phyloP scores from a whole-genome alignment of 1,140 invertebrate species.

The Nylanderia fulva region DNA sequence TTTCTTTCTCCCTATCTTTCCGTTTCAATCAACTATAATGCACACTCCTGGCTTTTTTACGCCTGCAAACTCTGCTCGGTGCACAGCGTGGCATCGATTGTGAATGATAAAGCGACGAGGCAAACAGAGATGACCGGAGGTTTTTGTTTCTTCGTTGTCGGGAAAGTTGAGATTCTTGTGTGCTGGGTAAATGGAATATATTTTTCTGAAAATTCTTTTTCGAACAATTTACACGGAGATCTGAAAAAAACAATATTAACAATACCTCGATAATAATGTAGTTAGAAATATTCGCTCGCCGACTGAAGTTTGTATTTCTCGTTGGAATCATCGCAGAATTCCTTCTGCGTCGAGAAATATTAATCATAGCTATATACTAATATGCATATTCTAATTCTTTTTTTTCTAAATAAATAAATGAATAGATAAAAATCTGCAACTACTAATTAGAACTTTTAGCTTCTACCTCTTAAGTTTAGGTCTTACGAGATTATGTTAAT shows the following conservation, averaged over 20 bases:
- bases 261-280: slow-evolving; percentile 15
- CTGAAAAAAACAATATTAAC: not conserved
- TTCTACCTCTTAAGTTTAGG: not conserved
- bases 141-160: not conserved
- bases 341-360: not conserved
- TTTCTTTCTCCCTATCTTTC: not conserved
- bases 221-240: not conserved
- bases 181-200: not conserved
- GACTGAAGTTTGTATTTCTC: slow-evolving; percentile 4
- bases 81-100: not conserved
- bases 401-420: not conserved
- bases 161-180: not conserved
- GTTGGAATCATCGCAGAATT: not conserved
- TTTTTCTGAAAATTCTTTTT: not conserved
- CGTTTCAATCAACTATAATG: slow-evolving; percentile 2
- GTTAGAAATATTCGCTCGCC: slow-evolving; percentile 4
- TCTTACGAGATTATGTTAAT: too few relatives aligned
- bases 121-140: not conserved
- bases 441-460: not conserved
- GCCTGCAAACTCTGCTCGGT: not conserved
- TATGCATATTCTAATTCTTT: not conserved
- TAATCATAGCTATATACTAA: not conserved
- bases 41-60: slow-evolving; percentile 27
- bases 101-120: not conserved
- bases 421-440: not conserved